phyloP scores from a whole-genome alignment of 2,888 invertebrate genomes.

The Limnephilus lunatus region DNA sequence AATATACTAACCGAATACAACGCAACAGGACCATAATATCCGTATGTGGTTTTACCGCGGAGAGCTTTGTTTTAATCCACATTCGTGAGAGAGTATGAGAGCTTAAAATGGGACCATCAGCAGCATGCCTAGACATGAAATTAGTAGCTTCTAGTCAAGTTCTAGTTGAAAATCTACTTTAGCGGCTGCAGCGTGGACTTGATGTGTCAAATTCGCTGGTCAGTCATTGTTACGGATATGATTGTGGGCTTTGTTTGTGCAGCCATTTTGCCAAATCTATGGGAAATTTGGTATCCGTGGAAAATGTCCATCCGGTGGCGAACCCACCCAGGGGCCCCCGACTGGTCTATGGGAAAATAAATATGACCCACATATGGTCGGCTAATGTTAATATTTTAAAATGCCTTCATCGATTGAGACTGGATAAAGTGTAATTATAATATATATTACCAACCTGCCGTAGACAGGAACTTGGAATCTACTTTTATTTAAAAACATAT shows the following conservation, averaged over 20 bases:
- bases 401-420: background rate
- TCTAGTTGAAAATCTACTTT: background rate
- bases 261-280: constrained; percentile 8
- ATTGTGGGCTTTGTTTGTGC: constrained; percentile 2
- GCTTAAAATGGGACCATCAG: background rate
- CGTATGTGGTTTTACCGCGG: no score
- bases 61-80: no score
- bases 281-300: constrained; percentile 16
- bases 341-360: background rate
- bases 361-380: background rate
- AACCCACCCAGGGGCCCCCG: background rate
- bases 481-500: background rate
- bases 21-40: no score
- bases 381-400: constrained; percentile 4
- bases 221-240: constrained; percentile 17
- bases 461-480: background rate
- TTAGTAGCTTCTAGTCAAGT: background rate
- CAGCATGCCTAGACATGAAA: background rate
- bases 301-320: constrained; percentile 34
- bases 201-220: constrained; percentile 26
- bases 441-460: background rate
- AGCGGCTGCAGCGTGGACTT: background rate
- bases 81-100: background rate
- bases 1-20: no score
- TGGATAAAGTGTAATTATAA: background rate